A percentile compares a stretch with the other conserved stretches of the same genome.
phyloP scores from a whole-genome alignment of 2,113 vertebrate species.

The Aegotheles bennettii region DNA sequence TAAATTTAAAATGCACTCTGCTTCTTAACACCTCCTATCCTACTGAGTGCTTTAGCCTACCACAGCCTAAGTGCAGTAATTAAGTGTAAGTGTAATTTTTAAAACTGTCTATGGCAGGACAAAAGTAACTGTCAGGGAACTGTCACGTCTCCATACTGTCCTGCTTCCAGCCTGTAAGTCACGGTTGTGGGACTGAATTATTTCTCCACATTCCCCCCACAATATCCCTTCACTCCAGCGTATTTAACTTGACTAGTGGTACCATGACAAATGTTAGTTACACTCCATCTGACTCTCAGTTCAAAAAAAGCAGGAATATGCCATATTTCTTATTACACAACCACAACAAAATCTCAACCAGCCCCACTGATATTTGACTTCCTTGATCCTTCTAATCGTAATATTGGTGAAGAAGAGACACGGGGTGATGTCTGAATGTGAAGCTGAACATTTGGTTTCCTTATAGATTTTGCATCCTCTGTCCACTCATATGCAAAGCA shows the following conservation, averaged over 20 bases:
- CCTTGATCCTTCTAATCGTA: background rate
- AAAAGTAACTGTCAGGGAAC: background rate
- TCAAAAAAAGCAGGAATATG: conserved; percentile 1
- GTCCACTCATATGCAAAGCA: background rate
- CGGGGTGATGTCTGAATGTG: background rate
- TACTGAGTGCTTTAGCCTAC: background rate
- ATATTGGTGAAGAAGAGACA: background rate
- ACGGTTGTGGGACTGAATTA: background rate
- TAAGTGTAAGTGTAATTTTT: conserved; percentile 42
- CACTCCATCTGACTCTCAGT: background rate
- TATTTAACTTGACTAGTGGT: background rate
- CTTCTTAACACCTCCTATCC: conserved; percentile 41
- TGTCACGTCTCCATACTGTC: background rate
- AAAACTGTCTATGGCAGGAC: background rate
- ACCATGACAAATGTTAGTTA: background rate
- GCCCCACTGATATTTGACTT: background rate
- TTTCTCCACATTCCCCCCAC: background rate
- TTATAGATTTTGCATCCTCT: background rate
- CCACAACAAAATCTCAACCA: background rate
- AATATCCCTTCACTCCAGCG: background rate
- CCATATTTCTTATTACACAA: background rate
- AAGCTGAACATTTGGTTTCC: background rate
- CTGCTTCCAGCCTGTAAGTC: background rate
- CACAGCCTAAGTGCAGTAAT: conserved; percentile 35
- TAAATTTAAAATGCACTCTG: conserved; percentile 50